Evolutionary conservation across 2,888 invertebrate genomes (phyloP), one percentile per base, ranked within the genome.

Genomic region (Pocota personata): DNA sequence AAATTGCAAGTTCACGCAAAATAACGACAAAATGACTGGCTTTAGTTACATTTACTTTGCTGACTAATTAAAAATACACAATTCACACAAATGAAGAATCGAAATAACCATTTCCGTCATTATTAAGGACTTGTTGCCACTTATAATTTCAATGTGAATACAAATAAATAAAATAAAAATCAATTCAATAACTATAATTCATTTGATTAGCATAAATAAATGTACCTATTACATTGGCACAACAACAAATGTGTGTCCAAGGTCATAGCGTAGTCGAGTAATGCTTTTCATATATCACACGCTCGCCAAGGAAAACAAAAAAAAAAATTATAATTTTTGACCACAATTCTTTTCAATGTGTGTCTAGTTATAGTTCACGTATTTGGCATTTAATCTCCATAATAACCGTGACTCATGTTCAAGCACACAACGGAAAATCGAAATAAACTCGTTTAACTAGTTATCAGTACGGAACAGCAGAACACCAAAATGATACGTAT

Each of bases 341-440:
- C 62, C 30, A 30, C 46, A 35, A 19, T 35, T 32, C 8, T 32
- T 35, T 19, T 60, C 10, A n/a, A 58, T 57, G 14, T 57, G 7
- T 30, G 19, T 21, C 30, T 52, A n/a, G 52, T 16, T 69, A 27
- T 16, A 69, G 30, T 55, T 27, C 37, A 52, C 27, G 14, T 24
- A 55, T 75, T 43, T 64, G 55, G 32, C 43, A 55, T 52, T 75
- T 75, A 64, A 64, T 75, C 75, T 37, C 50, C 16, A 66, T 66
- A 37, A 57, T 35, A 66, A 27, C 24, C 46, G 57, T 76, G 75
- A 57, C 55, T 66, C 75, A 76, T 64, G 64, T 57, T 66, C 35
- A 46, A 58, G 48, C 30, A 52, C 24, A 50, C n/a, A 52, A 8
- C 14, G 3, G 10, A 10, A 16, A 50, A 40, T 79, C 14, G 19